phyloP scores from a whole-genome alignment of 2,888 invertebrate genomes.

The Drosophila borborema region DNA sequence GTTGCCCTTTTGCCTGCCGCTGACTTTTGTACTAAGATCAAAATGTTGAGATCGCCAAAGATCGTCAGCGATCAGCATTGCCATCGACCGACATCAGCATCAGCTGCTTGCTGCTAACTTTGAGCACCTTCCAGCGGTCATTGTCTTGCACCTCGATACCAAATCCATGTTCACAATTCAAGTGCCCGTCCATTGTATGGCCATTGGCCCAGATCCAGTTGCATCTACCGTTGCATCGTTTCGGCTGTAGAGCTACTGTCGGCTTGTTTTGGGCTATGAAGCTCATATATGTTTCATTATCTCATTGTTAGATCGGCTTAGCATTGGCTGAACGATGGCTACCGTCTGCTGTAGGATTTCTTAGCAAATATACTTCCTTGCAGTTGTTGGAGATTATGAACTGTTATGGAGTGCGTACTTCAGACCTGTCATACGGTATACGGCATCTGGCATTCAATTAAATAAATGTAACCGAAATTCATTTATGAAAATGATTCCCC shows the following conservation, averaged over 20 bases:
- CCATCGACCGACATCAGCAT: constrained; percentile 37
- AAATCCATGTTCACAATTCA: constrained; percentile 42
- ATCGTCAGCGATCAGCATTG: constrained; percentile 35
- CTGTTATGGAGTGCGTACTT: neutral
- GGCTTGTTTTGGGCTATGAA: constrained; percentile 68
- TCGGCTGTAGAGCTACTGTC: constrained; percentile 38
- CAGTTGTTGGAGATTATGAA: constrained; percentile 46
- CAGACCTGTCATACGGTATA: constrained; percentile 15
- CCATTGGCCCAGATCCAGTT: constrained; percentile 61
- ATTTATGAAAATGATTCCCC: neutral
- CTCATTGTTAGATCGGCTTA: constrained; percentile 74
- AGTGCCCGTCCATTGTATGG: constrained; percentile 50
- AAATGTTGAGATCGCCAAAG: constrained; percentile 62
- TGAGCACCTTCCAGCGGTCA: constrained; percentile 50
- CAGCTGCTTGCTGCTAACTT: constrained; percentile 62
- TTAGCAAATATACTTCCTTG: constrained; percentile 35
- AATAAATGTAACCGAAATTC: constrained; percentile 12
- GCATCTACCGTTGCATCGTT: constrained; percentile 20
- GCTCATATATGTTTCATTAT: constrained; percentile 78
- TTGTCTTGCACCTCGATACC: constrained; percentile 24
- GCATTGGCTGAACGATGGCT: constrained; percentile 60
- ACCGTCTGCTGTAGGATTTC: constrained; percentile 26
- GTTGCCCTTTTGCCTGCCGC: constrained; percentile 50
- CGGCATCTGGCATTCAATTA: constrained; percentile 22
- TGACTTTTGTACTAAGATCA: constrained; percentile 79